phyloP scores from a whole-genome alignment of 2,797 vertebrate genomes.

The Microctenopoma lineatum region DNA sequence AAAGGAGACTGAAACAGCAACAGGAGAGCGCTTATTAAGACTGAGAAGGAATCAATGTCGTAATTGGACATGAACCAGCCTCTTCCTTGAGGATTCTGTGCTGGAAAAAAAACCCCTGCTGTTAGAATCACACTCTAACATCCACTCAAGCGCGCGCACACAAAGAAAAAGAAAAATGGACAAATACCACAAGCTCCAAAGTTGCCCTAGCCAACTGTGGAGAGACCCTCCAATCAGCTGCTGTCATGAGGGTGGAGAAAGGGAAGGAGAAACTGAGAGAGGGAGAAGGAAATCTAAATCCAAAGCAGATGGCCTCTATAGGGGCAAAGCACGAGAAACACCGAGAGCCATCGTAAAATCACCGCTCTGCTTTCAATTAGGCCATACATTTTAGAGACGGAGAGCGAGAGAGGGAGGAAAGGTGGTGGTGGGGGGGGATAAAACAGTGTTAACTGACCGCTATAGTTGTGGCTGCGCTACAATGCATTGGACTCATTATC shows the following conservation, averaged over 20 bases:
- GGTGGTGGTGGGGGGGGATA: constrained; percentile 14
- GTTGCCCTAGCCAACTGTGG: constrained; percentile 82
- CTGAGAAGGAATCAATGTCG: constrained; percentile 1
- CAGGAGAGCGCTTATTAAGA: constrained; percentile 32
- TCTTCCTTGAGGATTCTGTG: constrained; percentile 46
- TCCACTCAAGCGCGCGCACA: constrained; percentile 25
- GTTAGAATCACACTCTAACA: constrained; percentile 29
- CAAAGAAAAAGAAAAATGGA: constrained; percentile 59
- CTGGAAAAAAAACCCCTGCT: constrained; percentile 32
- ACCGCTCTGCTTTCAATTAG: constrained; percentile 88
- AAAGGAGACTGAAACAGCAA: constrained; percentile 29
- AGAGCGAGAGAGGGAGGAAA: constrained; percentile 23
- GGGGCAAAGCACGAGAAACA: constrained; percentile 82
- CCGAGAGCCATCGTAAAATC: constrained; percentile 70
- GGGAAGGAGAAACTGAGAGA: constrained; percentile 63
- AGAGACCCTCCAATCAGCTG: constrained; percentile 79
- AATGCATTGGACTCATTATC: constrained; percentile 63
- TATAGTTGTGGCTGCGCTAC: constrained; percentile 50
- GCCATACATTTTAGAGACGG: constrained; percentile 71
- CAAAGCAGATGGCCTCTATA: constrained; percentile 88
- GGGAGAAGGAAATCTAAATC: constrained; percentile 82
- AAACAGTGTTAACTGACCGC: constrained; percentile 60
- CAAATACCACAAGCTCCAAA: constrained; percentile 80
- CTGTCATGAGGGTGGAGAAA: constrained; percentile 69
- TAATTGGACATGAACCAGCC: constrained; percentile 30